Base-by-base conservation (phyloP, 1,140 invertebrate genomes). In the Macrostomum lignano region DNA sequence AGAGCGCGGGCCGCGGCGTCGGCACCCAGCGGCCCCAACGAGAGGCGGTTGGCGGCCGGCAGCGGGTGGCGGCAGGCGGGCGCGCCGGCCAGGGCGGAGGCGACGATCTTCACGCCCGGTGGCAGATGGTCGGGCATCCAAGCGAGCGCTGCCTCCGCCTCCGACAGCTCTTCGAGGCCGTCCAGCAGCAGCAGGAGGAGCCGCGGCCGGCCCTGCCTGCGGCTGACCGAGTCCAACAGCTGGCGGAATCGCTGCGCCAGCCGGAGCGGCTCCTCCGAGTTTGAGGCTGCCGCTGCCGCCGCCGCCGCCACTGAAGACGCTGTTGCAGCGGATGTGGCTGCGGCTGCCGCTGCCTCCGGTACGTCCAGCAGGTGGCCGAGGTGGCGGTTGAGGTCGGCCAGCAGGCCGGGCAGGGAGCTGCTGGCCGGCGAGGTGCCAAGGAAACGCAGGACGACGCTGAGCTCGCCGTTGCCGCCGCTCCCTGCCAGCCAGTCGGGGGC, bases 141-240 rank as follows among this genome's bases (percentile, higher is more conserved):
- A 38, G 48, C 46, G 13, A 52, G 30, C 17, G 43, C 46, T 24
- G 37, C 38, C 24, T 47, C 42, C 22, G 17, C 36, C 4, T 43
- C 21, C 9, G 40, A 38, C 22, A 56, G 32, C 13, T 44, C 36
- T 25, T 56, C 47, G 1, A 56, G 31, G 7, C 40, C 40, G 37
- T 56, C 53, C 2, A 56, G 26, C 4, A 55, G 19, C 17, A 55
- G 39, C 2, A 55, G 38, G 2, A 55, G 17, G 35, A 46, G 44
- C 9, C 25, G 14, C 20, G 20, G 37, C n/a, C 23, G 10, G 29
- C 24, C 17, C 25, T n/a, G 25, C 15, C 5, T 11, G 6, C 11
- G 10, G 3, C 15, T 10, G 3, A 6, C 26, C 17, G 14, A n/a
- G n/a, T n/a, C n/a, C 34, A 30, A 30, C 7, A 10, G n/a, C n/a